Base-by-base conservation (phyloP, 2,888 invertebrate genomes). In the Drosophila helvetica region DNA sequence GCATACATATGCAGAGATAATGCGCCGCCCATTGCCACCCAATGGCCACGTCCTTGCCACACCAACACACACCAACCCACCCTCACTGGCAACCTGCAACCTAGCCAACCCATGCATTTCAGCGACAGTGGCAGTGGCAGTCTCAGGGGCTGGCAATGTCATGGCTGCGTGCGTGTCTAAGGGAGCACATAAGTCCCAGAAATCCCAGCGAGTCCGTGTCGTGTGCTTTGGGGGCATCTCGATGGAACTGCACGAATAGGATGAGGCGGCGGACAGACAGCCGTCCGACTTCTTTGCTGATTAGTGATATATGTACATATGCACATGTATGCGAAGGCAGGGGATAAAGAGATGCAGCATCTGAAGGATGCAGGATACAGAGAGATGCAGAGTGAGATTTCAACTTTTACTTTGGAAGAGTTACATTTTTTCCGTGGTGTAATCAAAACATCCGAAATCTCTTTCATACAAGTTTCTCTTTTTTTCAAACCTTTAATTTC, bases 1-100 rank as follows among this genome's bases (percentile, higher is more conserved):
- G 75, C 81, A 81, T 74, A 79, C 81, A 81, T 74, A 79, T 77
- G 72, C 77, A 68, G 73, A 66, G 69, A 74, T 80, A 77, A 80
- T 74, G 73, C 69, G 70, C 72, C 64, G 17, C 70, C 47, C 53
- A 65, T 70, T 70, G 71, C 51, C 48, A 52, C 60, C 50, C 64
- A 48, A 50, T 59, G 64, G 58, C 57, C 66, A 71, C 62, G 68
- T 74, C 64, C 74, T 59, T 58, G 57, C 43, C 62, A 45, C 25
- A 43, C 18, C 43, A 38, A n/a, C 33, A n/a, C n/a, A n/a, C 43
- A 60, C 38, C 25, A 43, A n/a, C 45, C 17, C 38, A 10, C 17
- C 5, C 5, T 9, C 30, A 30, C 10, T 9, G 33, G 33, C 33
- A 33, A 12, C 33, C 33, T 33, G 38, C 15, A n/a, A 8, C 15